Conservation (phyloP, 2,888 invertebrate genomes). For the Cosmia pyralina region DNA sequence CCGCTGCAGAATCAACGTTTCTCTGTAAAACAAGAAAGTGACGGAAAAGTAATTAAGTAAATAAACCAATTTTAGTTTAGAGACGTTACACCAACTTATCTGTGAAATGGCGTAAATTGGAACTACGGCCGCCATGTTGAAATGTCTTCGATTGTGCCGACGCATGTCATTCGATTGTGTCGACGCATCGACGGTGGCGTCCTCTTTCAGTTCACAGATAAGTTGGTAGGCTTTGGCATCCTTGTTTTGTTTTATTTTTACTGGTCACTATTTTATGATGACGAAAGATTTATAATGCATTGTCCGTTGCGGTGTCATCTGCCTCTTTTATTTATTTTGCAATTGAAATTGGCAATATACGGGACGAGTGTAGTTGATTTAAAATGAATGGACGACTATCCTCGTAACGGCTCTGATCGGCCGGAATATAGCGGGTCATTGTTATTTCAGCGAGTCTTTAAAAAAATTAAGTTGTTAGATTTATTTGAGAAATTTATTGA, state of each 20-base stretch:
- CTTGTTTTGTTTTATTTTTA: background rate
- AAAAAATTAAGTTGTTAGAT: background rate
- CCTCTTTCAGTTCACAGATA: too few species aligned
- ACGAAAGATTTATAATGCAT: background rate
- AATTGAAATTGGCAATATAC: constrained; percentile 14
- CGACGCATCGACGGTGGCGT: too few species aligned
- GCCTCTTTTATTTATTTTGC: constrained; percentile 1
- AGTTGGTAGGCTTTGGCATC: too few species aligned
- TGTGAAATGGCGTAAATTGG: too few species aligned
- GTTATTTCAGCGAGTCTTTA: too few species aligned
- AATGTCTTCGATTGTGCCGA: too few species aligned
- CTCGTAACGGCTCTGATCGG: background rate
- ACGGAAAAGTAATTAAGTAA: constrained; percentile 2
- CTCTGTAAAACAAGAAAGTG: background rate
- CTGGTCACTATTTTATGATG: background rate
- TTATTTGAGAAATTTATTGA: background rate
- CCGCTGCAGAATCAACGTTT: background rate
- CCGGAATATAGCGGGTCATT: too few species aligned
- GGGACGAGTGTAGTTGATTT: background rate
- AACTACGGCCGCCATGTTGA: too few species aligned
- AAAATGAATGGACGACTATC: background rate
- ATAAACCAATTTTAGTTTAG: background rate
- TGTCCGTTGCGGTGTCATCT: background rate
- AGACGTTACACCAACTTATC: too few species aligned
- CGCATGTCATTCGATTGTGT: too few species aligned